Evolutionary conservation across 2,888 invertebrate species (phyloP).

Genomic region (Drosophila infuscata): DNA sequence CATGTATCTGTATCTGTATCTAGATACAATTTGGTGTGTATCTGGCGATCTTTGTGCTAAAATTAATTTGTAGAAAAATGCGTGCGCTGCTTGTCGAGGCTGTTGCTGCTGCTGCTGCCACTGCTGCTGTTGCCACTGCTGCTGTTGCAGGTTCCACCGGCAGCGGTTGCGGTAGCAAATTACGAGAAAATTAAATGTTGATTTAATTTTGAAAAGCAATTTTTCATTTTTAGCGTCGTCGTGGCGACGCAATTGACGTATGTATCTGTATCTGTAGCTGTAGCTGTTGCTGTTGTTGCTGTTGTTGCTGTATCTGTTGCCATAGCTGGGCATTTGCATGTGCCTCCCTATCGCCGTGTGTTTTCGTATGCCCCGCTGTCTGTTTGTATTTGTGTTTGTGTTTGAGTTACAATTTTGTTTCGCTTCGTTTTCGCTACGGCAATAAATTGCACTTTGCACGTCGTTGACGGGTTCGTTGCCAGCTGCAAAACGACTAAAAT

Average conservation of each 20-base stretch:
- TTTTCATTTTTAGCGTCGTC: conserved; percentile 77
- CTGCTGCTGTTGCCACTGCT: background rate
- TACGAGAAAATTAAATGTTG: conserved; percentile 81
- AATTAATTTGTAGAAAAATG: conserved; percentile 82
- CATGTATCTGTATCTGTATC: conserved; percentile 55
- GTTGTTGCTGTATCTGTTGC: conserved; percentile 38
- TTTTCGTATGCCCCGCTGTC: conserved; percentile 8
- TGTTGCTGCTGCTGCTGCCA: conserved; percentile 20
- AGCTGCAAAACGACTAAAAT: conserved; percentile 60
- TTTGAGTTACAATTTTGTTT: conserved; percentile 79
- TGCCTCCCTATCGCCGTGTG: conserved; percentile 16
- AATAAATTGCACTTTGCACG: conserved; percentile 79
- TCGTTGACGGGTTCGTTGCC: conserved; percentile 76
- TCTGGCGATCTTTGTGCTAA: conserved; percentile 79
- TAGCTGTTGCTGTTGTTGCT: conserved; percentile 21
- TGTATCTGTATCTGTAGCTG: conserved; percentile 67
- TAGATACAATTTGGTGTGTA: conserved; percentile 76
- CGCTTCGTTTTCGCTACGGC: conserved; percentile 69
- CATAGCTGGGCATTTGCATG: conserved; percentile 73
- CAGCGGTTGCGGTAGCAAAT: conserved; percentile 74
- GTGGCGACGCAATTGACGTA: conserved; percentile 69
- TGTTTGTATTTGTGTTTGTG: conserved; percentile 44
- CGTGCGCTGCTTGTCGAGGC: conserved; percentile 69
- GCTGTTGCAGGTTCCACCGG: conserved; percentile 22
- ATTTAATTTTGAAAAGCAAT: conserved; percentile 80